Evolutionary conservation across 2,113 vertebrate species (phyloP).

Genomic region (Megalops atlanticus): DNA sequence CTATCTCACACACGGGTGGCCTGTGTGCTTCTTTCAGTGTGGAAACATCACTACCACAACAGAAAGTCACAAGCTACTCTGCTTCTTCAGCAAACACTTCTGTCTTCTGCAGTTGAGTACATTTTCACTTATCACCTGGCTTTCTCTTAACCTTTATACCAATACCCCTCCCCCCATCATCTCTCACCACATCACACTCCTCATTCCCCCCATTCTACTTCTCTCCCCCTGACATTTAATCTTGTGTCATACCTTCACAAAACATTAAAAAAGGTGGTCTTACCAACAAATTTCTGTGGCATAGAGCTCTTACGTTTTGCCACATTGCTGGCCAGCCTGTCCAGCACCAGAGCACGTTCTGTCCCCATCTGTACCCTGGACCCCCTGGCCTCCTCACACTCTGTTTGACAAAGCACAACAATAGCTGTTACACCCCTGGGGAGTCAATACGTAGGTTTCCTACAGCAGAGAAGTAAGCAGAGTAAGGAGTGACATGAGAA

Average conservation of each 20-base stretch:
- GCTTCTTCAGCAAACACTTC: not conserved
- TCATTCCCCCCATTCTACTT: too few relatives aligned
- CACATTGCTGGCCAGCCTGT: constrained; percentile 92
- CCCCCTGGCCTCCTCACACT: constrained; percentile 74
- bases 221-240: too few relatives aligned
- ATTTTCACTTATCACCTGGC: not conserved
- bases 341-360: constrained; percentile 88
- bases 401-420: constrained; percentile 46
- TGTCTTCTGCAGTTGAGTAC: not conserved
- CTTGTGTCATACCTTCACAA: not conserved
- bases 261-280: constrained; percentile 55
- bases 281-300: constrained; percentile 96
- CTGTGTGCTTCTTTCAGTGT: too few relatives aligned
- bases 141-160: too few relatives aligned
- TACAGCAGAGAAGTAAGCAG: too few relatives aligned
- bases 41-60: not conserved
- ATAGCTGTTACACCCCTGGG: too few relatives aligned
- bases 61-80: not conserved
- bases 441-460: too few relatives aligned
- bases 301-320: constrained; percentile 94
- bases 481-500: too few relatives aligned
- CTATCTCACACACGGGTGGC: too few relatives aligned
- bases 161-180: too few relatives aligned
- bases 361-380: constrained; percentile 84
- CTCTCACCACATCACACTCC: too few relatives aligned